A percentile compares a stretch with the other conserved stretches of the same genome.
These are phyloP conservation scores for Hyppa rectilinea DNA, from an alignment of 2,888 invertebrate species.

Conservation along the genomic window DNA sequence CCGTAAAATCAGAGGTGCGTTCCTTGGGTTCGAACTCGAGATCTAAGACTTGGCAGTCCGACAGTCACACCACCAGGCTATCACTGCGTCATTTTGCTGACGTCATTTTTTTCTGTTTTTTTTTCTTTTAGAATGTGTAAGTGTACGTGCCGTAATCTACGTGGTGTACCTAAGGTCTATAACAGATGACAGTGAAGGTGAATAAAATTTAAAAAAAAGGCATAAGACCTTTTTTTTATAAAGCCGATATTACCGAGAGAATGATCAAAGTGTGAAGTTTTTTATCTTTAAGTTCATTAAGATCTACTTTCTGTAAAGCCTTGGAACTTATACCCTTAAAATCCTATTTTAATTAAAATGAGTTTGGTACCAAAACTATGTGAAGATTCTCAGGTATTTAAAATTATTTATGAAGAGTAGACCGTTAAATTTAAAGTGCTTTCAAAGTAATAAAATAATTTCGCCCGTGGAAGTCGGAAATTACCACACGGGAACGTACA, in stretches of 20 bases:
- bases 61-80: no score
- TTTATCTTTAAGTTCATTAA: background rate
- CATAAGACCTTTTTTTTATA: background rate
- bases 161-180: no score
- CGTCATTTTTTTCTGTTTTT: no score
- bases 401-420: background rate
- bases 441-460: slow-evolving; percentile 14
- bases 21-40: no score
- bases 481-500: no score
- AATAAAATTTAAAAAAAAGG: background rate
- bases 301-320: background rate
- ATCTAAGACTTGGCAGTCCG: no score
- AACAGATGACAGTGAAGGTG: background rate
- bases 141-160: no score
- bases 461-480: no score
- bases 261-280: background rate
- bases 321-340: background rate
- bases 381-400: background rate
- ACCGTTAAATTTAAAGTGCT: background rate
- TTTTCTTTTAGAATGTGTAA: no score
- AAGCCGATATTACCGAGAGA: background rate
- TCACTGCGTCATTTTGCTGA: no score
- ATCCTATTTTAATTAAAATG: slow-evolving; percentile 4
- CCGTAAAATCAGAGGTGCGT: no score
- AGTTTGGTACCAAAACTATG: background rate